A percentile compares a stretch with the other conserved stretches of the same genome.
Conservation (phyloP, 92 coral and sea anemone species). For the Palythoa heliodiscus region DNA sequence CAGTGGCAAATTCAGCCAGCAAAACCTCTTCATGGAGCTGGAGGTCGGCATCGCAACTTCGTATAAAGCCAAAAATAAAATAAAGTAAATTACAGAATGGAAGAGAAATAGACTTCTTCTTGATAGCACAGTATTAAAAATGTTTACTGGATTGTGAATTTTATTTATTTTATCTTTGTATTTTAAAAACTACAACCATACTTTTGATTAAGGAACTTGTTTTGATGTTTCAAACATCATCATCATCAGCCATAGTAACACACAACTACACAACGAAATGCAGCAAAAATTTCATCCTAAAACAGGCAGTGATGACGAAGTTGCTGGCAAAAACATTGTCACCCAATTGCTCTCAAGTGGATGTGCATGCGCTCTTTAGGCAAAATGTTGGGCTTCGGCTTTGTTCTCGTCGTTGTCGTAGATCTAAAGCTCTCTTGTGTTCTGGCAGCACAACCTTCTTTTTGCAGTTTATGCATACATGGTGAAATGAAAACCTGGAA, state of each 20-base stretch:
- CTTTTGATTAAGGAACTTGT: too few relatives aligned
- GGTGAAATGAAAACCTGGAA: constrained; percentile 9
- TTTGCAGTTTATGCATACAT: constrained; percentile 42
- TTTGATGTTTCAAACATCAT: too few relatives aligned
- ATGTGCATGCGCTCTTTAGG: too few relatives aligned
- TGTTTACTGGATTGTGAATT: not conserved
- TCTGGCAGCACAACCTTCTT: constrained; percentile 44
- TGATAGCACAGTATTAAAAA: too few relatives aligned
- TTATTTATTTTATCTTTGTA: too few relatives aligned
- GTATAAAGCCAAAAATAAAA: constrained; percentile 9
- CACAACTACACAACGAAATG: constrained; percentile 36
- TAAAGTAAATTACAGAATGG: not conserved
- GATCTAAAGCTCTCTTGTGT: too few relatives aligned
- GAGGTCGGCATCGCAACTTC: constrained; percentile 13
- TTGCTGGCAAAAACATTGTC: constrained; percentile 29
- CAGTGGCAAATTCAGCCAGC: constrained; percentile 36
- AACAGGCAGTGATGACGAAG: constrained; percentile 43
- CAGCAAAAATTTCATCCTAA: constrained; percentile 43
- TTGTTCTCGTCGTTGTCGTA: too few relatives aligned
- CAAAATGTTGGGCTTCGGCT: too few relatives aligned
- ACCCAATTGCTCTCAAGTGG: constrained; percentile 23
- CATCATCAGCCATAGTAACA: too few relatives aligned
- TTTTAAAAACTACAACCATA: too few relatives aligned
- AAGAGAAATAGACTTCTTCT: not conserved
- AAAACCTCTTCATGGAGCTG: constrained; percentile 38